Base-by-base conservation (phyloP, 2,888 invertebrate genomes). In the Lepeophtheirus nordmannii region DNA sequence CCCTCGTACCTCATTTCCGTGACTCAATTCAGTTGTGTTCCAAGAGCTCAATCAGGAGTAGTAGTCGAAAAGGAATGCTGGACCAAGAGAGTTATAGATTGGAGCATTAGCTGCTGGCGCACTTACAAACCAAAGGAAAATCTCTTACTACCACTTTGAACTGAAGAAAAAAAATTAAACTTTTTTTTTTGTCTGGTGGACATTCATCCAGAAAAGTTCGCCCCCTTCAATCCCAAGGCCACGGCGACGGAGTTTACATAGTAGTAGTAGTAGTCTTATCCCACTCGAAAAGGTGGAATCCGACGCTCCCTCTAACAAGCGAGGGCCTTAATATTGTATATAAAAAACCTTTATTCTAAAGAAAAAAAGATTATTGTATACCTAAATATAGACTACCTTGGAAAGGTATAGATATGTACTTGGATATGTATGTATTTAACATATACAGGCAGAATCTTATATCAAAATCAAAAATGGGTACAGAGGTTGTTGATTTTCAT, bases 311-410 rank as follows among this genome's bases (percentile, higher is more conserved):
- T 30, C 30, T 7, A 30, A 30, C 30, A 30, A 30, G 30, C 30
- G 30, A 30, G 30, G 30, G 30, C 30, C 30, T 30, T 30, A 17
- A n/a, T n/a, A 46, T 46, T n/a, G 5, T n/a, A 46, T 46, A 46
- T 17, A n/a, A 3, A n/a, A 46, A 46, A 46, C 53, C 53, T 46
- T 46, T 46, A n/a, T 46, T 46, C 8, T 5, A 14, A 46, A 46
- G 17, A 5, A 46, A n/a, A 46, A 46, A 8, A n/a, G 8, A 46
- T 46, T 46, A 46, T 46, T n/a, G 3, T 17, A 46, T 46, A 17
- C 53, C 53, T 46, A 46, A 46, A 46, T 46, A 46, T 46, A 46
- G 53, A 46, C 53, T 46, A 46, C 53, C 53, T 46, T 46, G 53
- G 17, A 46, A 46, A 17, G 53, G n/a, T 46, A n/a, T 14, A 46